Evolutionary conservation across 2,113 vertebrate species (phyloP).

Genomic region (Carettochelys insculpta): DNA sequence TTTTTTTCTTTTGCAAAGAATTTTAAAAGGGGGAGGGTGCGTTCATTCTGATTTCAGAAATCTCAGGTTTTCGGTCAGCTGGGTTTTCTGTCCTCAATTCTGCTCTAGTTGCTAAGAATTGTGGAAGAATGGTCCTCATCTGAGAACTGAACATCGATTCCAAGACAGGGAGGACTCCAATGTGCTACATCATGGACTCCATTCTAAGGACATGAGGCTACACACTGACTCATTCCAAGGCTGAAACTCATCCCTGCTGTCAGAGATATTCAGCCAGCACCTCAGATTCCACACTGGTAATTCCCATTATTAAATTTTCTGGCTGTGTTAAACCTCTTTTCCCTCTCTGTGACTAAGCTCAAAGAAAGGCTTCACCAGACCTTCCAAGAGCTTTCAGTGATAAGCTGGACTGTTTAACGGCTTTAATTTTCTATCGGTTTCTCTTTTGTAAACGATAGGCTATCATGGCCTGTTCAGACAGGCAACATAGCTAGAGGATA

Average conservation of each 20-base stretch:
- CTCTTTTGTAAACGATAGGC: conserved; percentile 6
- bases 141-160: not conserved
- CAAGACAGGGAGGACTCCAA: not conserved
- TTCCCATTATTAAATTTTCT: not conserved
- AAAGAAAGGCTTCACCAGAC: not conserved
- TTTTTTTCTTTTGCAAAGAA: no score
- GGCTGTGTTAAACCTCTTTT: not conserved
- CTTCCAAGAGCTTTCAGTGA: conserved; percentile 1
- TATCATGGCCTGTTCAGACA: conserved; percentile 5
- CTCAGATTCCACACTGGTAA: not conserved
- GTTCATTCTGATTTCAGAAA: no score
- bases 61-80: no score
- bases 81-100: no score
- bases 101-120: no score
- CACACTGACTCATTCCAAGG: fast-evolving
- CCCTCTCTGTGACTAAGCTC: not conserved
- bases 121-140: no score
- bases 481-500: conserved; percentile 21
- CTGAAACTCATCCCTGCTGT: not conserved
- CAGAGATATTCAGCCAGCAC: not conserved
- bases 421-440: not conserved
- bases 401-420: not conserved
- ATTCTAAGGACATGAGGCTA: not conserved
- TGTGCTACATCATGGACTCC: not conserved
- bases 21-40: no score